A percentile compares a stretch with the other conserved stretches of the same genome.
Evolutionary conservation across 2,113 vertebrate genomes (phyloP).

Genomic region (Mixornis gularis): DNA sequence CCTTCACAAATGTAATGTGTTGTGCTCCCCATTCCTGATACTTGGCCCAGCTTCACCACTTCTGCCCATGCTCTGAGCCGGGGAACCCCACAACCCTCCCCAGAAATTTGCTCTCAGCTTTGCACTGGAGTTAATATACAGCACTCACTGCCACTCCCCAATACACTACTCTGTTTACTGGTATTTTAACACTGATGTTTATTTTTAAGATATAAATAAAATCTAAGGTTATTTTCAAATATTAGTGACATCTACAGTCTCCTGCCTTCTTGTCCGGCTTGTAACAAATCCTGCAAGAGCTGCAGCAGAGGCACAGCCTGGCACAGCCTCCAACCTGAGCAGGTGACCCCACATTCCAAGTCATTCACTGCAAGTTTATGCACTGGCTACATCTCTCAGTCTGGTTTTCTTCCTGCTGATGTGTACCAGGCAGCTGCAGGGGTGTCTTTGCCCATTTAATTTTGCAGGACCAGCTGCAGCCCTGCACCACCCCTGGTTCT

Average conservation of each 20-base stretch:
- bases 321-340: fast-evolving
- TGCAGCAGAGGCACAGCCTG: not conserved
- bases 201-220: conserved; percentile 58
- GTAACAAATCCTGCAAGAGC: not conserved
- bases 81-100: not conserved
- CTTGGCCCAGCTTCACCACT: not conserved
- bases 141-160: not conserved
- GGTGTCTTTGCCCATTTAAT: not conserved
- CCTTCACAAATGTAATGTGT: not conserved
- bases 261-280: not conserved
- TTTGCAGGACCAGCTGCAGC: not conserved
- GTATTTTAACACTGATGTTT: conserved; percentile 31
- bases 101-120: not conserved
- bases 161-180: not conserved
- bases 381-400: not conserved
- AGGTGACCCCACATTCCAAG: fast-evolving
- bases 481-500: not conserved
- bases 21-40: not conserved
- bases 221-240: conserved; percentile 22
- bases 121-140: not conserved
- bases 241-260: not conserved
- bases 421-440: not conserved
- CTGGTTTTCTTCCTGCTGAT: not conserved
- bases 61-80: not conserved
- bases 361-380: not conserved